A percentile compares a stretch with the other conserved stretches of the same genome.
Evolutionary conservation across 2,888 invertebrate genomes (phyloP).

Genomic region (Apamea sordens): DNA sequence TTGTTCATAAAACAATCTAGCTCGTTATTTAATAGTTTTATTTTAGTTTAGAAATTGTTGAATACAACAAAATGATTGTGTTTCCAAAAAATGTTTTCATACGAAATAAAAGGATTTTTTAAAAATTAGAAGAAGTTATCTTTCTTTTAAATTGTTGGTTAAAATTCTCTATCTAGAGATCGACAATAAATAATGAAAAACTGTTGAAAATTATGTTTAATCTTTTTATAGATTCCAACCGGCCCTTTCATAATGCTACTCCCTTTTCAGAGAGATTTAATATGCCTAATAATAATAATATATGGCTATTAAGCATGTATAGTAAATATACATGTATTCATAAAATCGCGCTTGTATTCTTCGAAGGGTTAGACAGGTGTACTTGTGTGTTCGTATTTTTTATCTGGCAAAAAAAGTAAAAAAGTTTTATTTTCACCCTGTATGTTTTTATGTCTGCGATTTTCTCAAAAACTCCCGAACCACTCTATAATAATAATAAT

Average conservation of each 20-base stretch:
- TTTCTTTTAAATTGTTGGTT: neutral
- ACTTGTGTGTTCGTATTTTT: too few relatives aligned
- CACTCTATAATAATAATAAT: too few relatives aligned
- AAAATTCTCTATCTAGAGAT: neutral
- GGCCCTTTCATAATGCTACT: neutral
- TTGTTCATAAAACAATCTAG: constrained; percentile 17
- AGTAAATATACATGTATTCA: too few relatives aligned
- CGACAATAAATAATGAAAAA: neutral
- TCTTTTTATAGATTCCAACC: neutral
- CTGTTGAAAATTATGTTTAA: neutral
- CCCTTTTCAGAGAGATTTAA: neutral
- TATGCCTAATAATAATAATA: neutral
- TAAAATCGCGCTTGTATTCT: too few relatives aligned
- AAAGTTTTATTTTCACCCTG: too few relatives aligned
- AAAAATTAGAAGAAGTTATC: neutral
- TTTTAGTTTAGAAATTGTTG: neutral
- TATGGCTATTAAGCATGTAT: neutral
- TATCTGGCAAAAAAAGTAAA: too few relatives aligned
- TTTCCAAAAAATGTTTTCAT: neutral
- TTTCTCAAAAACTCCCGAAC: too few relatives aligned
- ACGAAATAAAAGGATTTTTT: neutral
- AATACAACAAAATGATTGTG: neutral
- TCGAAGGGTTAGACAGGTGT: too few relatives aligned
- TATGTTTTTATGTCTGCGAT: too few relatives aligned
- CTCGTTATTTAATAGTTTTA: neutral